A percentile compares a stretch with the other conserved stretches of the same genome.
phyloP scores from a whole-genome alignment of 2,888 invertebrate genomes.

The Drepanosiphum platanoidis region DNA sequence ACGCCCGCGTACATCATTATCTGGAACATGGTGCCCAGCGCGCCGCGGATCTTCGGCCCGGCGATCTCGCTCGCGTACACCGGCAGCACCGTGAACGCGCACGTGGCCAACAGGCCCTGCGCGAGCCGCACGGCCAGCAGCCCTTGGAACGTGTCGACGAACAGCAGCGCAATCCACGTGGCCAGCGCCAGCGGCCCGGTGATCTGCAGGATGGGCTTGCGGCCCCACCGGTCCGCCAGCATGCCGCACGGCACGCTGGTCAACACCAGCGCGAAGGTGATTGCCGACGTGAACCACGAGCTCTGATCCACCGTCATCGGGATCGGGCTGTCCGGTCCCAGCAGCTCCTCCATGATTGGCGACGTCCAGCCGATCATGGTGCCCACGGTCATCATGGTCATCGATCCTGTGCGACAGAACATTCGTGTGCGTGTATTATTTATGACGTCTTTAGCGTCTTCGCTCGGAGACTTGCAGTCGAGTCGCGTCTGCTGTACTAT shows the following conservation, averaged over 20 bases:
- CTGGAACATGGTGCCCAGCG: slow-evolving; percentile 63
- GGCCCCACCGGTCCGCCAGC: slow-evolving; percentile 71
- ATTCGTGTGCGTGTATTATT: too few species aligned
- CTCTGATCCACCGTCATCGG: slow-evolving; percentile 48
- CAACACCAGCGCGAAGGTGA: slow-evolving; percentile 63
- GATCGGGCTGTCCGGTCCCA: slow-evolving; percentile 56
- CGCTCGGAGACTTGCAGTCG: too few species aligned
- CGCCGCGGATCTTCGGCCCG: slow-evolving; percentile 64
- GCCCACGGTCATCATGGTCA: slow-evolving; percentile 54
- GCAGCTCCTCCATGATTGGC: slow-evolving; percentile 62
- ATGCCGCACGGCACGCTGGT: slow-evolving; percentile 68
- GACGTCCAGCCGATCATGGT: slow-evolving; percentile 63
- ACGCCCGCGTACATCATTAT: slow-evolving; percentile 64
- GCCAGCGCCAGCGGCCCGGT: slow-evolving; percentile 71
- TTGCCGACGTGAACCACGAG: slow-evolving; percentile 63
- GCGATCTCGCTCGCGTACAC: slow-evolving; percentile 65
- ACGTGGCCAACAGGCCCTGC: slow-evolving; percentile 64
- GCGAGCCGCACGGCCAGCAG: slow-evolving; percentile 63
- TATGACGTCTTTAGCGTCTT: too few species aligned
- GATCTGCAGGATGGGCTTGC: slow-evolving; percentile 70
- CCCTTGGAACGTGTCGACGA: slow-evolving; percentile 43
- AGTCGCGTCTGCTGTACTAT: too few species aligned
- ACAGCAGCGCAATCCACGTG: slow-evolving; percentile 68
- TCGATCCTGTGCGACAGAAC: slow-evolving; percentile 39
- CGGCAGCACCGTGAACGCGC: slow-evolving; percentile 64